Conservation (phyloP, 2,113 vertebrate genomes). For the Stigmatopora nigra region DNA sequence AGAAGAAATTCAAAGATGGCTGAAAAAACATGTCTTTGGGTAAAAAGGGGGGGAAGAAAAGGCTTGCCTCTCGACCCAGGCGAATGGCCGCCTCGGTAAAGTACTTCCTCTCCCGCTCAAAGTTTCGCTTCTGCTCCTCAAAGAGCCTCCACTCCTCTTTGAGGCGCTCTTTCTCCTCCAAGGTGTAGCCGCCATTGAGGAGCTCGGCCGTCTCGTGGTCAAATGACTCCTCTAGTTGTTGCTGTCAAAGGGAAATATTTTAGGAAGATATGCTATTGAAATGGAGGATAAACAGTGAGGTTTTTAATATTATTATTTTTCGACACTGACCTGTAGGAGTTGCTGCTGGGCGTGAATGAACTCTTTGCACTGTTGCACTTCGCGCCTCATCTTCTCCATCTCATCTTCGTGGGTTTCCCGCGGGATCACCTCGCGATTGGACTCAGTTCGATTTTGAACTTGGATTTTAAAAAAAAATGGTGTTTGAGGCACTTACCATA, state of each 20-base stretch:
- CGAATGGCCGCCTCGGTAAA: conserved; percentile 96
- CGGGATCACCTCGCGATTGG: conserved; percentile 75
- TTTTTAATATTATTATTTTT: no score
- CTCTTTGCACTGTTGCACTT: conserved; percentile 93
- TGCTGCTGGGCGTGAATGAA: conserved; percentile 93
- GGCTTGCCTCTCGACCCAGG: conserved; percentile 86
- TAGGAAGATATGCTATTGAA: neutral
- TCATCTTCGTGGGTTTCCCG: conserved; percentile 83
- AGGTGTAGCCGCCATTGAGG: conserved; percentile 85
- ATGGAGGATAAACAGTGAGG: no score
- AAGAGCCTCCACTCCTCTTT: conserved; percentile 93
- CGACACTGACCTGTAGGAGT: conserved; percentile 79
- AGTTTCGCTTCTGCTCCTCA: conserved; percentile 89
- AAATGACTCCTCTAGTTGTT: conserved; percentile 80
- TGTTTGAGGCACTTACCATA: neutral
- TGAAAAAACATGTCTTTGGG: neutral
- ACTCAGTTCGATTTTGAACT: conserved; percentile 68
- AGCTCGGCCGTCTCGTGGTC: conserved; percentile 86
- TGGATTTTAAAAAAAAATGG: conserved; percentile 37
- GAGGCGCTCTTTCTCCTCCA: conserved; percentile 91
- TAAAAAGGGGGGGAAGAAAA: neutral
- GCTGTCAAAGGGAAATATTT: conserved; percentile 55
- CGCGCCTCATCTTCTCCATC: conserved; percentile 79
- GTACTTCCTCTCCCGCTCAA: conserved; percentile 86
- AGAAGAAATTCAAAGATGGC: neutral